Percentiles rank a stretch among this genome's conserved stretches.
Conservation (phyloP, 2,797 vertebrate genomes). For the Arremon aurantiirostris region DNA sequence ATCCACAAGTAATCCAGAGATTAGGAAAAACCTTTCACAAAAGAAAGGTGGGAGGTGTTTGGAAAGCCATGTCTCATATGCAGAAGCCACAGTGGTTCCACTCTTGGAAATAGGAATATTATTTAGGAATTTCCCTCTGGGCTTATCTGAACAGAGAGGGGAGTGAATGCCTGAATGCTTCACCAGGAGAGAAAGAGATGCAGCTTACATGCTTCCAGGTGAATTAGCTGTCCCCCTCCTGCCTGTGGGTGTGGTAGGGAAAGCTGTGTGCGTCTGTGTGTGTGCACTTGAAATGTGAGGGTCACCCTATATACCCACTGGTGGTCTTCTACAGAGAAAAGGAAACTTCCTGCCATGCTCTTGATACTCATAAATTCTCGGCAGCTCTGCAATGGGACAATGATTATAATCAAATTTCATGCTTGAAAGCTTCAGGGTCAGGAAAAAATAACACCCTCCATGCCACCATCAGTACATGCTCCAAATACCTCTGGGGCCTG, state of each 20-base stretch:
- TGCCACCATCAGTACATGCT: background rate
- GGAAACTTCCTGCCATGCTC: background rate
- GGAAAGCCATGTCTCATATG: background rate
- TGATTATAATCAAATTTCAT: constrained; percentile 33
- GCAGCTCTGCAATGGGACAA: background rate
- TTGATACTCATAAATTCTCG: background rate
- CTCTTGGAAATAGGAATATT: background rate
- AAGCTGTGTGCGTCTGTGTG: background rate
- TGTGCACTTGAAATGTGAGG: background rate
- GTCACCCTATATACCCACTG: accelerated
- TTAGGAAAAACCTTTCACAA: background rate
- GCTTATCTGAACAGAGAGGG: background rate
- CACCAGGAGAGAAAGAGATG: background rate
- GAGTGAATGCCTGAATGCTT: background rate
- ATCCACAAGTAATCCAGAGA: background rate
- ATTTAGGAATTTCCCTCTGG: background rate
- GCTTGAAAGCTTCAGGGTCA: constrained; percentile 17
- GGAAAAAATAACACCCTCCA: background rate
- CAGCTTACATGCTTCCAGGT: background rate
- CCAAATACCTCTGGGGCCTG: background rate
- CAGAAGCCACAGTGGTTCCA: background rate
- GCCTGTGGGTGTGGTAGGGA: background rate
- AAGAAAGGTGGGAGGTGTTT: background rate
- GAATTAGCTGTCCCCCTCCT: background rate
- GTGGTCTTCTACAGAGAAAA: background rate